Evolutionary conservation across 2,888 invertebrate species (phyloP).

Genomic region (Nemotelus pantherinus): DNA sequence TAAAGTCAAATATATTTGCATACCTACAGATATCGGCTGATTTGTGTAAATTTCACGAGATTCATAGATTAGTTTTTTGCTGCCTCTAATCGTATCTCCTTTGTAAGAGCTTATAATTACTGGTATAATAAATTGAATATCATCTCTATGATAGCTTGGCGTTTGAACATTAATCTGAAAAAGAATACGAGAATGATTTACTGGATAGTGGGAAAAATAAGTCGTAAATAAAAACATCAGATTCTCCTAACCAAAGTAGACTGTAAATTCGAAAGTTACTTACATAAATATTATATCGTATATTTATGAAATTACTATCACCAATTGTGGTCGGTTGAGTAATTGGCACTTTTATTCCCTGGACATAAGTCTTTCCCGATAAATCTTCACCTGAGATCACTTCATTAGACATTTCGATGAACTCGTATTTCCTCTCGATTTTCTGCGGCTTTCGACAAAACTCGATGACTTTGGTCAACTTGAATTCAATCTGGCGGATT

Average conservation of each 20-base stretch:
- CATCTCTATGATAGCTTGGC: constrained; percentile 19
- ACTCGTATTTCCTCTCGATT: constrained; percentile 23
- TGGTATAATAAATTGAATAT: constrained; percentile 30
- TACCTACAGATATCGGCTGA: constrained; percentile 32
- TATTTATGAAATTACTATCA: constrained; percentile 32
- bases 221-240: too few relatives aligned
- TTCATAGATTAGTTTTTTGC: constrained; percentile 24
- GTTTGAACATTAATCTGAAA: constrained; percentile 27
- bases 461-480: constrained; percentile 23
- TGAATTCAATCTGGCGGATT: constrained; percentile 31
- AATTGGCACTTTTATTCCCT: constrained; percentile 40
- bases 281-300: constrained; percentile 39
- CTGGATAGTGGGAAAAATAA: too few relatives aligned
- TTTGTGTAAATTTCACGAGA: constrained; percentile 18
- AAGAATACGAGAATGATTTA: neutral
- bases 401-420: constrained; percentile 18
- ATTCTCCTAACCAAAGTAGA: neutral
- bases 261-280: neutral
- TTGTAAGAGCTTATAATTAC: constrained; percentile 37
- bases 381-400: constrained; percentile 27
- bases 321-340: constrained; percentile 33
- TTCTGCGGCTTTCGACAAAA: constrained; percentile 32
- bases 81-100: constrained; percentile 17
- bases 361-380: constrained; percentile 32
- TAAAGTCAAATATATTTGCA: neutral